Base-by-base conservation (phyloP, 2,797 vertebrate genomes). In the Alauda arvensis region DNA sequence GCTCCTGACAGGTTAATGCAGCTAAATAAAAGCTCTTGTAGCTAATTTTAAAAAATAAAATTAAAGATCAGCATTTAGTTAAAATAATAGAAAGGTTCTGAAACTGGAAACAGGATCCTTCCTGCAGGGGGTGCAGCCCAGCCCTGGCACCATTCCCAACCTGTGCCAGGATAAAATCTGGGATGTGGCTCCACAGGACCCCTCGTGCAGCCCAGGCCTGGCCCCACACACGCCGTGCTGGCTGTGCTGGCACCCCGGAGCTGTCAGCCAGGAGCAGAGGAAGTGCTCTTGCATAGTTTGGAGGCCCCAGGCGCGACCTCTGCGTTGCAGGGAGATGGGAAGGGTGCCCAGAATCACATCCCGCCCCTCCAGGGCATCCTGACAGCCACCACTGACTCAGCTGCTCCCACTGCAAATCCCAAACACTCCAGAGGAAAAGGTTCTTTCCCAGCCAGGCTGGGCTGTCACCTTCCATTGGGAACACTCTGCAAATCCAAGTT, bases 371-470 rank as follows among this genome's bases (percentile, higher is more conserved):
- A 2, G 9, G 52, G 90, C 82, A 63, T 65, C 75, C 69, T 71
- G 57, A 91, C 52, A 63, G 61, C 53, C 87, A 81, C 62, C 75
- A 51, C 87, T 94, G 33, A 85, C 62, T 89, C 77, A 75, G 90
- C 51, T 62, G 69, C 88, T 91, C 91, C 53, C 69, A 76, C 61
- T 85, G 42, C 21, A n/a, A 61, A 56, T 26, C 53, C 57, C 5
- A 79, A 92, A 89, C 71, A 83, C 74, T 83, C 66, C 62, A 16
- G 28, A 37, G 66, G 76, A 79, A 94, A 88, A 46, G 55, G 75
- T 56, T 26, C 76, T 48, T 68, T 82, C 89, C 52, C 51, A 60
- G 49, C 53, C 51, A 16, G 59, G 17, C 40, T 77, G 43, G 37
- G 79, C 19, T 34, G 28, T 37, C 76, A 40, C 19, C 37, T 71